Base-by-base conservation (phyloP, 2,797 vertebrate species). In the Bradypodion ventrale region DNA sequence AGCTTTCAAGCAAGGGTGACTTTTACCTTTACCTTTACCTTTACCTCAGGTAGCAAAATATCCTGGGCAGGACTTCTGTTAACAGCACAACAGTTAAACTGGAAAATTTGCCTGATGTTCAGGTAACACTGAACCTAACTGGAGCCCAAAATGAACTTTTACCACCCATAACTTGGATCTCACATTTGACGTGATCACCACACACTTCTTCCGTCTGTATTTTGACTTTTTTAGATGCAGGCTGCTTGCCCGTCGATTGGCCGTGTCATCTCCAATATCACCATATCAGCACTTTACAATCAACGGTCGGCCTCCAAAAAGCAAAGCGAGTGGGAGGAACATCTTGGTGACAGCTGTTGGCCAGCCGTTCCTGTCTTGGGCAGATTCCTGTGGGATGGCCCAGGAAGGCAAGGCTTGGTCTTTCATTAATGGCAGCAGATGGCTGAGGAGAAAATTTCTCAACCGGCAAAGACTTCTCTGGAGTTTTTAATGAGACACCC, bases 311-410 rank as follows among this genome's bases (percentile, higher is more conserved):
- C 35, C 56, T 73, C 40, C 0, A 85, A 73, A 73, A 49, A 73
- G 40, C 46, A 73, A 74, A 29, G 27, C 21, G 63, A 80, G 65
- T 32, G 3, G 44, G 49, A 82, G 80, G 83, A 84, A 88, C 40
- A 88, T 85, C 35, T 75, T 25, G 60, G 19, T 25, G 40, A 29
- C 16, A 25, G 35, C 35, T 40, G 56, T 13, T 62, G 56, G 56
- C 23, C 75, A 42, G 8, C 56, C 13, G 0, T n/a, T 27, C 7
- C 4, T 77, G 42, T 27, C 25, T 29, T 42, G 59, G 27, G 59
- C 59, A 42, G 35, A 42, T 19, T 29, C 46, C 7, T 40, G 4
- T 25, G 70, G 56, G 19, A 59, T 59, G 23, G 49, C 37, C 49
- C 12, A 16, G 12, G 25, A 49, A 35, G n/a, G 25, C 49, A n/a